Evolutionary conservation across 2,113 vertebrate genomes (phyloP).

Genomic region (Marmota monax): DNA sequence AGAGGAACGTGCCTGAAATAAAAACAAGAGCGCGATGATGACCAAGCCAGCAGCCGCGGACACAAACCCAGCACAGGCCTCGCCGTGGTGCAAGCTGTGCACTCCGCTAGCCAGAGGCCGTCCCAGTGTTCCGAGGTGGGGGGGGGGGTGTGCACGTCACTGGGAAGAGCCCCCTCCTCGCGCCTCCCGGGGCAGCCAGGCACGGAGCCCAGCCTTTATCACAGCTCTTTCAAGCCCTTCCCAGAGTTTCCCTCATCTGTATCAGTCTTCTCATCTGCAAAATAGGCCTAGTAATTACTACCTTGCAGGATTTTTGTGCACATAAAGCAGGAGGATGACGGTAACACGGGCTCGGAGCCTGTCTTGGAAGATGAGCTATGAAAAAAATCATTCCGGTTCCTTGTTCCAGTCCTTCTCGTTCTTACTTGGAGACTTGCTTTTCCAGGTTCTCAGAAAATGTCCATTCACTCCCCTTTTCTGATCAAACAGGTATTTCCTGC

Average conservation of each 20-base stretch:
- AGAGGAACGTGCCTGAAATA: not conserved
- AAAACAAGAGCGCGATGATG: not conserved
- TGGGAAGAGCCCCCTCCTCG: no score
- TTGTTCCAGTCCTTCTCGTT: not conserved
- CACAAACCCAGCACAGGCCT: not conserved
- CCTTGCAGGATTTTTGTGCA: not conserved
- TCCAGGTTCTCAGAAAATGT: not conserved
- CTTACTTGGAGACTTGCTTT: not conserved
- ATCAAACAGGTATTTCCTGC: no score
- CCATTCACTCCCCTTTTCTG: not conserved
- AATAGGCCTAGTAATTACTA: not conserved
- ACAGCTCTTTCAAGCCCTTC: not conserved
- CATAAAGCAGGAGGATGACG: not conserved
- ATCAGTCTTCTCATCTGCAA: not conserved
- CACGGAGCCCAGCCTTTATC: not conserved
- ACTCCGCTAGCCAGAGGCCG: not conserved
- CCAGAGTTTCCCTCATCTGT: not conserved
- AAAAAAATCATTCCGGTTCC: not conserved
- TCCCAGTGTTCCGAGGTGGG: not conserved
- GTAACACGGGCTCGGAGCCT: accelerated
- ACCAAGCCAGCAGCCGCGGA: not conserved
- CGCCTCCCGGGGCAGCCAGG: not conserved
- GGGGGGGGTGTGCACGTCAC: no score
- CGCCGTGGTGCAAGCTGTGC: no score
- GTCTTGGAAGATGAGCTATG: no score